phyloP scores from a whole-genome alignment of 1,140 invertebrate species.

The Brevipalpus yothersi region DNA sequence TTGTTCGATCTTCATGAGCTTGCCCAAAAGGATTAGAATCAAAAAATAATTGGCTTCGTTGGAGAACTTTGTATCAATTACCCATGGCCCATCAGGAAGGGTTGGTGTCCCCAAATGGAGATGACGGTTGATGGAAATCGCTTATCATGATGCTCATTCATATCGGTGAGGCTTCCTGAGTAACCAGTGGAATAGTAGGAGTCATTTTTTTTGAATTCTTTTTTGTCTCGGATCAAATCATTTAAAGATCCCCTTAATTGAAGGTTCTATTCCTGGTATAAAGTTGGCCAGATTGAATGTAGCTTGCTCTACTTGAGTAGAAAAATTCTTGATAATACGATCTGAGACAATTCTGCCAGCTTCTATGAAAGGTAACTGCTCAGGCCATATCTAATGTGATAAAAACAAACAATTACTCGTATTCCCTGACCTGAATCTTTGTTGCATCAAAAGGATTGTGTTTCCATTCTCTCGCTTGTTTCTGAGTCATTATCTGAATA shows the following conservation, averaged over 20 bases:
- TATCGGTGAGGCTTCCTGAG: conserved; percentile 31
- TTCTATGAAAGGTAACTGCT: conserved; percentile 62
- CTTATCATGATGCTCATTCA: conserved; percentile 80
- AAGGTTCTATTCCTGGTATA: conserved; percentile 66
- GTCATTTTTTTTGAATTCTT: not conserved
- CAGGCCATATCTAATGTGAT: conserved; percentile 3
- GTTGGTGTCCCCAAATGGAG: conserved; percentile 38
- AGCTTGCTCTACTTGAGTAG: conserved; percentile 71
- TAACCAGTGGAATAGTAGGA: conserved; percentile 20
- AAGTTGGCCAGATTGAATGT: conserved; percentile 78
- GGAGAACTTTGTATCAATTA: conserved; percentile 21
- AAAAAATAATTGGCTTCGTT: conserved; percentile 20
- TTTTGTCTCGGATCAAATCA: conserved; percentile 55
- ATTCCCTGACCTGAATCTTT: conserved; percentile 27
- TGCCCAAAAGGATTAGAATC: conserved; percentile 25
- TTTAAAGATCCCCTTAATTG: conserved; percentile 77
- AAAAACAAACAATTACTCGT: not conserved
- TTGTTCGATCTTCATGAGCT: not conserved
- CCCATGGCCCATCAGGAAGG: conserved; percentile 52
- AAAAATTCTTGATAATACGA: conserved; percentile 73
- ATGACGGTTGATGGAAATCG: conserved; percentile 58
- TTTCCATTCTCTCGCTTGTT: conserved; percentile 30
- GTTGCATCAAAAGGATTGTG: conserved; percentile 82
- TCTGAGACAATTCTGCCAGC: conserved; percentile 74
- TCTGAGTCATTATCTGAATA: conserved; percentile 33